phyloP scores from a whole-genome alignment of 1,140 invertebrate species.

The Oryctes rhinoceros region DNA sequence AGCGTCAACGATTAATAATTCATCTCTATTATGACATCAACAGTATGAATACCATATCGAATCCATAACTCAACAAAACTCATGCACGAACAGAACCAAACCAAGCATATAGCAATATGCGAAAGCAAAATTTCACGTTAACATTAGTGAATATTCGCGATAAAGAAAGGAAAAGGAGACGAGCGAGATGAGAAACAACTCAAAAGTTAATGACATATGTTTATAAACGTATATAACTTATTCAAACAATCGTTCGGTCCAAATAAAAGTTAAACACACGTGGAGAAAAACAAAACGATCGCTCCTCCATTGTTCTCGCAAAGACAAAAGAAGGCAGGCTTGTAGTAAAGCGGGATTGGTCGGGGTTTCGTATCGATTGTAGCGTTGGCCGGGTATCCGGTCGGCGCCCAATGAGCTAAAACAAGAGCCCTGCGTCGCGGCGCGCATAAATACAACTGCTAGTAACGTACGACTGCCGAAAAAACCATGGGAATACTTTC shows the following conservation, averaged over 20 bases:
- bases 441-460: constrained; percentile 45
- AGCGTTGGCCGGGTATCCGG: constrained; percentile 58
- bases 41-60: constrained; percentile 20
- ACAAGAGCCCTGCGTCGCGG: constrained; percentile 55
- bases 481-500: constrained; percentile 30
- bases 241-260: constrained; percentile 39
- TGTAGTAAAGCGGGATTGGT: constrained; percentile 57
- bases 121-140: constrained; percentile 17
- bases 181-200: constrained; percentile 39
- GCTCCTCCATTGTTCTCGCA: constrained; percentile 59
- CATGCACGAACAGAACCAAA: not conserved
- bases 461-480: constrained; percentile 33
- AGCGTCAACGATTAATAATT: constrained; percentile 29
- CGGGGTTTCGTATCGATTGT: constrained; percentile 58
- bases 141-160: not conserved
- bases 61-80: constrained; percentile 28
- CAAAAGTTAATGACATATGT: constrained; percentile 41
- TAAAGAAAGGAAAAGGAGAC: constrained; percentile 1
- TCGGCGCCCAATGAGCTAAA: constrained; percentile 60
- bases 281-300: constrained; percentile 52
- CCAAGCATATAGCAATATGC: not conserved
- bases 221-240: constrained; percentile 41
- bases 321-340: constrained; percentile 60
- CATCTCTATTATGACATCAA: constrained; percentile 28
- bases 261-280: constrained; percentile 43